Conservation (phyloP, 2,888 invertebrate genomes). For the Hypomecis atomaria region DNA sequence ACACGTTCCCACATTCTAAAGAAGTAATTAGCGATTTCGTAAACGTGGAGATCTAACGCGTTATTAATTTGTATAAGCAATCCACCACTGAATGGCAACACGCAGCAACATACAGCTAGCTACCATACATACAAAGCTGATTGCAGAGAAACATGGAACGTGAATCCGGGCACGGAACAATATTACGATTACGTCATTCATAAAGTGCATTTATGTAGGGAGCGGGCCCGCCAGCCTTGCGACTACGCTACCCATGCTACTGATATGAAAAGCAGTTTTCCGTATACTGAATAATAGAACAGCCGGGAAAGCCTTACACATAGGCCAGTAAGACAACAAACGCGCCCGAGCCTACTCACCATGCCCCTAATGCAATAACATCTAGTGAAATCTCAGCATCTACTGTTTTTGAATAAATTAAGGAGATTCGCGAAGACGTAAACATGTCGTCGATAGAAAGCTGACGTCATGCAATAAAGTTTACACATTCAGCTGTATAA, state of each 20-base stretch:
- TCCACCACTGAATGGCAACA: conserved; percentile 52
- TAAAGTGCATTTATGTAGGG: conserved; percentile 73
- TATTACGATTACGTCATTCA: conserved; percentile 75
- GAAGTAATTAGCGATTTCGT: conserved; percentile 7
- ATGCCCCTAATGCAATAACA: conserved; percentile 24
- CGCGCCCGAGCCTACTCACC: conserved; percentile 7
- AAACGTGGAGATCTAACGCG: conserved; percentile 37
- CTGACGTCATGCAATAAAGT: conserved; percentile 31
- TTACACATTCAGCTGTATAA: conserved; percentile 26
- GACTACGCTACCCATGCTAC: conserved; percentile 66
- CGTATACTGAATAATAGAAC: conserved; percentile 73
- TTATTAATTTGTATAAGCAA: conserved; percentile 52
- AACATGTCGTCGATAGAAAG: conserved; percentile 34
- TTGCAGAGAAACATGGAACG: conserved; percentile 62
- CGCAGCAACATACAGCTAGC: conserved; percentile 46
- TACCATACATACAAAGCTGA: conserved; percentile 51
- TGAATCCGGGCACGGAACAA: conserved; percentile 66
- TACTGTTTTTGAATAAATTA: conserved; percentile 25
- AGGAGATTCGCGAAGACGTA: conserved; percentile 32
- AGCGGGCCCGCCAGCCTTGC: conserved; percentile 68
- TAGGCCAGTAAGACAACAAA: conserved; percentile 30
- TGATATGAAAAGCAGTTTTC: conserved; percentile 81
- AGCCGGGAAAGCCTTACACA: conserved; percentile 33
- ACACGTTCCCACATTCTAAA: conserved; percentile 1
- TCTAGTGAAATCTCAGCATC: conserved; percentile 25